phyloP scores from a whole-genome alignment of 2,113 vertebrate species.

The Alouatta palliata region DNA sequence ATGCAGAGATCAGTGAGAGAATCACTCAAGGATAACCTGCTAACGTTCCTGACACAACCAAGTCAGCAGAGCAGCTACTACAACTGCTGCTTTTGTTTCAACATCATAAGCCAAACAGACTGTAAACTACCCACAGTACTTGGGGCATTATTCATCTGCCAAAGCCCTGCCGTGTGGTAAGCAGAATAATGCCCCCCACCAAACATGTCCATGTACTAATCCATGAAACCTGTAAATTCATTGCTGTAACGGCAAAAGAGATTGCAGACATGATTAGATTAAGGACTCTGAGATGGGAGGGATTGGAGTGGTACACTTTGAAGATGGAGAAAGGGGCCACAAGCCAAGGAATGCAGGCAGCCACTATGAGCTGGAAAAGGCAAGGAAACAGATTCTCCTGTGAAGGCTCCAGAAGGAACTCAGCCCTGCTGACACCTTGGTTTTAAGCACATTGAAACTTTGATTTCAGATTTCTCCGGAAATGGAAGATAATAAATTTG shows the following conservation, averaged over 20 bases:
- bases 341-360: not conserved
- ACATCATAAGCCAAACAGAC: too few species aligned
- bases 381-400: not conserved
- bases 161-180: not conserved
- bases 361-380: not conserved
- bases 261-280: not conserved
- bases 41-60: not conserved
- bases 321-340: not conserved
- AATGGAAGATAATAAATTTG: not conserved
- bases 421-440: not conserved
- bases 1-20: not conserved
- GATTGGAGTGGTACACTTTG: not conserved
- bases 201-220: not conserved
- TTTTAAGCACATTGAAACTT: not conserved
- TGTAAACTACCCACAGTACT: accelerated
- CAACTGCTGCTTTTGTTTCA: not conserved
- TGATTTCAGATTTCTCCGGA: not conserved
- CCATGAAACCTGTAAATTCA: not conserved
- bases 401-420: not conserved
- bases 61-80: not conserved
- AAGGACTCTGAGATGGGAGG: not conserved
- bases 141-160: not conserved
- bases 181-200: not conserved
- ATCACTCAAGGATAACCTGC: not conserved
- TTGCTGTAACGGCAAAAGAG: not conserved